phyloP scores from a whole-genome alignment of 1,140 invertebrate species.

The Ladona fulva region DNA sequence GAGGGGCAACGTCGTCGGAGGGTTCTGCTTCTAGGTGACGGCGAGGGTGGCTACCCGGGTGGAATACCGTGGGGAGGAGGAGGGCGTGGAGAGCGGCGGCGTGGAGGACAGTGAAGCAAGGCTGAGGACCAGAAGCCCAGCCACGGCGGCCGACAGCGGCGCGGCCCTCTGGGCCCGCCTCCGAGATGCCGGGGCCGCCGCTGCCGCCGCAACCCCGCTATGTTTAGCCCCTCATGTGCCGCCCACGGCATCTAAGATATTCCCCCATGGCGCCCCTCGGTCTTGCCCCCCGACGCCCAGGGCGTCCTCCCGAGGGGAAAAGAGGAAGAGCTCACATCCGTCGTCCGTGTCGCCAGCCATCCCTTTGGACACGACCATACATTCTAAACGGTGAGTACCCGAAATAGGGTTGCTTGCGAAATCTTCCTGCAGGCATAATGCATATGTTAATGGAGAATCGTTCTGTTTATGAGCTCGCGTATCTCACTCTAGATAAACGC shows the following conservation, averaged over 20 bases:
- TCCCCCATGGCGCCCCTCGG: background rate
- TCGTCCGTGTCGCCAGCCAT: background rate
- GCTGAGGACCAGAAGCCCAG: background rate
- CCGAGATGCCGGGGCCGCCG: background rate
- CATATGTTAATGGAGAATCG: too few species aligned
- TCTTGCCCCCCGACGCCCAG: background rate
- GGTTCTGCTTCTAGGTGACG: background rate
- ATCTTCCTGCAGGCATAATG: too few species aligned
- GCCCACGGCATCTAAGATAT: background rate
- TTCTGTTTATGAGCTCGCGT: too few species aligned
- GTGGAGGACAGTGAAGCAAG: background rate
- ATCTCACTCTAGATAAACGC: too few species aligned
- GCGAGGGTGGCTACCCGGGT: background rate
- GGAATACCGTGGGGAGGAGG: background rate
- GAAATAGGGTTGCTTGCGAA: too few species aligned
- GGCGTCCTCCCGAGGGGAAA: background rate
- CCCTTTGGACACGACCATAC: background rate
- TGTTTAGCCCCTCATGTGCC: background rate
- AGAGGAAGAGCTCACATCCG: background rate
- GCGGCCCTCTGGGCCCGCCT: conserved; percentile 1
- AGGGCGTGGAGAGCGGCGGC: background rate
- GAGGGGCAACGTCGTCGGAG: too few species aligned
- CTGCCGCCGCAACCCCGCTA: background rate
- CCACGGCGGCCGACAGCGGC: background rate
- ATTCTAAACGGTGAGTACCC: background rate